A percentile compares a stretch with the other conserved stretches of the same genome.
Conservation (phyloP, 2,888 invertebrate species). For the Eucera pruinosa region DNA sequence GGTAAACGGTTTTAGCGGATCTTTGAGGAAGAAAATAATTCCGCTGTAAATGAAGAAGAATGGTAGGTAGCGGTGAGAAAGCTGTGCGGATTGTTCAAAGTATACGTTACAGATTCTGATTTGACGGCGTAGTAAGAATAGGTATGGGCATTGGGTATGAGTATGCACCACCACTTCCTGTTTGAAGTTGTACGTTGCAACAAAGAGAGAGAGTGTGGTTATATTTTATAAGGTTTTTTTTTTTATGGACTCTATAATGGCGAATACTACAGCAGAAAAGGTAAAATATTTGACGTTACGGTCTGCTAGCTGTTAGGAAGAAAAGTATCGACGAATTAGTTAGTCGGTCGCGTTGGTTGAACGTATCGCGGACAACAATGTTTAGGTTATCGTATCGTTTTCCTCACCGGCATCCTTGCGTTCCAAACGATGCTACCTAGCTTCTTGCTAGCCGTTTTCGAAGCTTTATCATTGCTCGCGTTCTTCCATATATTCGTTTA, state of each 20-base stretch:
- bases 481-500: too few relatives aligned
- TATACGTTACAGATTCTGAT: conserved; percentile 54
- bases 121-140: conserved; percentile 62
- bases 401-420: conserved; percentile 31
- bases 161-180: conserved; percentile 73
- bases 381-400: conserved; percentile 44
- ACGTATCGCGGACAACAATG: conserved; percentile 18
- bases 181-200: conserved; percentile 80
- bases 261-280: conserved; percentile 75
- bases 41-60: background rate
- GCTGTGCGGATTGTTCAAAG: too few relatives aligned
- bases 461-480: too few relatives aligned
- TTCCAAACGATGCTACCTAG: background rate
- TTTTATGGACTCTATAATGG: conserved; percentile 75
- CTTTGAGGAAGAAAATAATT: background rate
- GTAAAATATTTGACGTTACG: conserved; percentile 63
- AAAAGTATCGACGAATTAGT: background rate
- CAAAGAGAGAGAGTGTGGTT: conserved; percentile 73
- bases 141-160: too few relatives aligned
- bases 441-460: too few relatives aligned
- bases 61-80: too few relatives aligned
- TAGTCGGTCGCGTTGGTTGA: background rate
- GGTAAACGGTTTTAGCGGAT: too few relatives aligned
- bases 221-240: conserved; percentile 76
- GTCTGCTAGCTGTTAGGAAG: background rate